Base-by-base conservation (phyloP, 1,140 invertebrate genomes). In the Dryas iulia region DNA sequence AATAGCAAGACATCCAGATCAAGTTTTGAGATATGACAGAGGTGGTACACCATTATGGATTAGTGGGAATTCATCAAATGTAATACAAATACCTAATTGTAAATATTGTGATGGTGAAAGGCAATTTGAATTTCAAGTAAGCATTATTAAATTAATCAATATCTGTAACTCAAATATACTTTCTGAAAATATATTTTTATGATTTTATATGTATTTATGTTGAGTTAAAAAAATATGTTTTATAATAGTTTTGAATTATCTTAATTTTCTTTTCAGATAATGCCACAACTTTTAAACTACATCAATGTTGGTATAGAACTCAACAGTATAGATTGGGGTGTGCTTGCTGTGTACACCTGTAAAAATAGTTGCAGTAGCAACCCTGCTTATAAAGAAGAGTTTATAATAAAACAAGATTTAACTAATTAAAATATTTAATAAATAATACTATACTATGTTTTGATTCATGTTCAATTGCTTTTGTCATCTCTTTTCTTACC, bases 101-200 rank as follows among this genome's bases (percentile, higher is more conserved):
- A 87, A 93, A 58, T 83, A 94, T 66, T 99, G 98, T 92, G 93
- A 94, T 65, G 92, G 93, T 14, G 90, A 93, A 68, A 94, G 98
- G 72, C 93, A 95, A 74, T 99, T 98, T 94, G 98, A 99, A 92
- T 98, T 98, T 93, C 97, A 98, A 93, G 95, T 97, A 86, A 76
- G 76, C 71, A 47, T 28, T 28, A 28, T 28, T 28, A 28, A 28
- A 28, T 28, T 3, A 28, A 6, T 28, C 2, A 28, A 28, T 28
- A 28, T 6, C 6, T n/a, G n/a, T n/a, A n/a, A n/a, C n/a, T n/a
- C n/a, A n/a, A n/a, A n/a, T n/a, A n/a, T n/a, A n/a, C n/a, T n/a
- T n/a, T n/a, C n/a, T n/a, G n/a, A n/a, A n/a, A n/a, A n/a, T n/a
- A n/a, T n/a, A n/a, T n/a, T n/a, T n/a, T n/a, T n/a, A n/a, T n/a